Percentiles rank a stretch among this genome's conserved stretches.
These are phyloP conservation scores for Typhlomys cinereus DNA, from an alignment of 2,113 vertebrate species.

Conservation along the genomic window DNA sequence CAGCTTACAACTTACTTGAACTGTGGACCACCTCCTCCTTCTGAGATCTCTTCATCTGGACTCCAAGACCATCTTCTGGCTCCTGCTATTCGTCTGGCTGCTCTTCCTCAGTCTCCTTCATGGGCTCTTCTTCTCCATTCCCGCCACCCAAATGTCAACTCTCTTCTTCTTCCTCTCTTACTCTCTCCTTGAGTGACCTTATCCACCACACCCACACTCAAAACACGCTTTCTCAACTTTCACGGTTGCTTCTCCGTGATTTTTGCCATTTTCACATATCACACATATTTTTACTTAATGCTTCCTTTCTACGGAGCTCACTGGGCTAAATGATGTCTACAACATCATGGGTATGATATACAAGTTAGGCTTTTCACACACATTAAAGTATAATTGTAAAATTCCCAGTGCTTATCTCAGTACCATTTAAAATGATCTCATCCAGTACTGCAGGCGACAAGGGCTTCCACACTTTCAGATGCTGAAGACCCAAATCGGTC, in stretches of 20 bases:
- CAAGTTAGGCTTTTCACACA: slow-evolving; percentile 31
- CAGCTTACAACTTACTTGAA: slow-evolving; percentile 69
- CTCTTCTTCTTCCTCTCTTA: slow-evolving; percentile 52
- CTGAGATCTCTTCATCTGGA: slow-evolving; percentile 61
- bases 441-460: neutral
- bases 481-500: neutral
- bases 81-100: slow-evolving; percentile 69
- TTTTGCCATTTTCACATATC: slow-evolving; percentile 30
- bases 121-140: slow-evolving; percentile 54
- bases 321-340: neutral
- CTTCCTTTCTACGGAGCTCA: slow-evolving; percentile 32
- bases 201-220: neutral
- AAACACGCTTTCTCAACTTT: slow-evolving; percentile 44
- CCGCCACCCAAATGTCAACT: slow-evolving; percentile 57
- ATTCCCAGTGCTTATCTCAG: neutral
- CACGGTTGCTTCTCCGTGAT: neutral
- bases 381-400: slow-evolving; percentile 11
- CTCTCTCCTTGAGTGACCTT: slow-evolving; percentile 32
- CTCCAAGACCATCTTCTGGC: slow-evolving; percentile 72
- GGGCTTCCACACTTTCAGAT: neutral
- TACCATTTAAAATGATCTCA: neutral
- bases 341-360: neutral
- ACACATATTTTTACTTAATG: slow-evolving; percentile 36
- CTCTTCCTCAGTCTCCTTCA: slow-evolving; percentile 65
- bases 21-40: slow-evolving; percentile 62